These are phyloP conservation scores for Temnothorax unifasciatus DNA, from an alignment of 2,888 invertebrate genomes.

Conservation along the genomic window DNA sequence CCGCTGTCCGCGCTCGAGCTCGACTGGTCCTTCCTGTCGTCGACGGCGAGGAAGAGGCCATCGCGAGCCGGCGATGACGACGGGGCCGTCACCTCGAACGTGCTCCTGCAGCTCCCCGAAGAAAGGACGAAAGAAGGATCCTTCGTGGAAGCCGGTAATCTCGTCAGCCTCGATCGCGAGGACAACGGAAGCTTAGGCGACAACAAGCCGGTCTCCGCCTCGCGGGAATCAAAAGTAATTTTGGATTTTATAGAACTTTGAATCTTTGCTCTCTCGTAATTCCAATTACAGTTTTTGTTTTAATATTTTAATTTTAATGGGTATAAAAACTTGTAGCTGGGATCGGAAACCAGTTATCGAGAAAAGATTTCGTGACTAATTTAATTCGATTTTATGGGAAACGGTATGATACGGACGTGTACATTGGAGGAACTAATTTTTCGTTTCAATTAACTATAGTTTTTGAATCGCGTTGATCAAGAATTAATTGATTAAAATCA, in stretches of 20 bases:
- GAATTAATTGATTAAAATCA: background rate
- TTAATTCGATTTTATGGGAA: background rate
- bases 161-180: constrained; percentile 42
- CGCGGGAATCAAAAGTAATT: constrained; percentile 52
- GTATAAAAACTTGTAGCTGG: background rate
- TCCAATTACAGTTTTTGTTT: background rate
- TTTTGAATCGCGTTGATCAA: background rate
- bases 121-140: constrained; percentile 58
- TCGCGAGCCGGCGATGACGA: constrained; percentile 76
- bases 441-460: background rate
- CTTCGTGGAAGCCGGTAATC: constrained; percentile 41
- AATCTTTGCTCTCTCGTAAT: background rate
- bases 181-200: constrained; percentile 17
- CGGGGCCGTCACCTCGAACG: constrained; percentile 69
- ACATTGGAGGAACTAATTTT: background rate
- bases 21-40: constrained; percentile 88
- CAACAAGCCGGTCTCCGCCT: constrained; percentile 25
- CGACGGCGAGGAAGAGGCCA: constrained; percentile 83
- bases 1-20: constrained; percentile 90
- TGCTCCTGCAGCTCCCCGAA: constrained; percentile 75
- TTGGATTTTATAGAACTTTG: background rate
- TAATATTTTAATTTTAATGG: background rate
- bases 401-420: background rate
- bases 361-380: background rate
- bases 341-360: background rate